These are phyloP conservation scores for Galeruca laticollis DNA, from an alignment of 2,888 invertebrate species.

Conservation along the genomic window DNA sequence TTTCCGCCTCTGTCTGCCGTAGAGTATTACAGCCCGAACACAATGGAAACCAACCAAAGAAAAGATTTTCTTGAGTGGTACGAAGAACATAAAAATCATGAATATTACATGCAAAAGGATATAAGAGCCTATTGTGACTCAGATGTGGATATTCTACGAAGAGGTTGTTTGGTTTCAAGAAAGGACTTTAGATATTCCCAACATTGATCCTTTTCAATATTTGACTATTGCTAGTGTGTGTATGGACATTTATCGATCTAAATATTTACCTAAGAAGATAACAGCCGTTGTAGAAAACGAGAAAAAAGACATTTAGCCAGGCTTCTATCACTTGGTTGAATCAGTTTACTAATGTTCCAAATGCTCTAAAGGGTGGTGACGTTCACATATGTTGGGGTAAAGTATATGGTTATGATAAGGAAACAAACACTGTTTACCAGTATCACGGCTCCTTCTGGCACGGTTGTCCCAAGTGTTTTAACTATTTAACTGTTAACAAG, in stretches of 20 bases:
- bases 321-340: too few relatives aligned
- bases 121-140: constrained; percentile 1
- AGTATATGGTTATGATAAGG: constrained; percentile 2
- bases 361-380: not conserved
- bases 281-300: not conserved
- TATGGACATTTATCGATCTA: too few relatives aligned
- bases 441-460: constrained; percentile 9
- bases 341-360: not conserved
- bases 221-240: not conserved
- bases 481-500: not conserved
- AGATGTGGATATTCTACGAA: not conserved
- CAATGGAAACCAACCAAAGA: too few relatives aligned
- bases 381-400: not conserved
- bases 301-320: not conserved
- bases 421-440: too few relatives aligned
- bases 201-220: constrained; percentile 1
- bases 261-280: not conserved
- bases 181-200: not conserved
- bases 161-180: not conserved
- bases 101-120: constrained; percentile 13
- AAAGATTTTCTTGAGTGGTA: constrained; percentile 17
- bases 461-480: constrained; percentile 2
- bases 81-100: not conserved
- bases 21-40: too few relatives aligned
- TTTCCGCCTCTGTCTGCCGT: too few relatives aligned